Percentiles rank a stretch among this genome's conserved stretches.
Conservation (phyloP, 2,113 vertebrate genomes). For the Dendrocopos noguchii region DNA sequence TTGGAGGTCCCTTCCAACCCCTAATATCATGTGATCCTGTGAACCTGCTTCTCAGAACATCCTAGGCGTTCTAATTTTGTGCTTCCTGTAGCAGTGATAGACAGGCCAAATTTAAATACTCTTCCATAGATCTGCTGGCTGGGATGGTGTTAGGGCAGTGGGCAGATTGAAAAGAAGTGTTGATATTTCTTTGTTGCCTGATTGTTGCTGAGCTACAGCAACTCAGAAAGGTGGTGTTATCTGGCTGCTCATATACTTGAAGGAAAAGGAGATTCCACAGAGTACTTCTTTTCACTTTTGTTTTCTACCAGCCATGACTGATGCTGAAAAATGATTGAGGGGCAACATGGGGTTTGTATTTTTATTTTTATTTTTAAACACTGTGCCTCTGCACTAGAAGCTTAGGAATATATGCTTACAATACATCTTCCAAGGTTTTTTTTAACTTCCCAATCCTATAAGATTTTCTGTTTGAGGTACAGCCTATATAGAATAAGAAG, state of each 20-base stretch:
- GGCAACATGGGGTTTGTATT: not conserved
- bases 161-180: not conserved
- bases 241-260: not conserved
- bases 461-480: conserved; percentile 21
- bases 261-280: not conserved
- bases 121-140: not conserved
- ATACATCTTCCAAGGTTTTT: not conserved
- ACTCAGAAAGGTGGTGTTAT: not conserved
- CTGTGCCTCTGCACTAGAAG: not conserved
- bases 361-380: not conserved
- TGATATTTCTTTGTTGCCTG: not conserved
- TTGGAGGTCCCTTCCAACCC: too few species aligned
- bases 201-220: not conserved
- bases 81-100: not conserved
- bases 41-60: not conserved
- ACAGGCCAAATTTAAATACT: not conserved
- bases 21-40: too few species aligned
- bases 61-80: not conserved
- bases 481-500: not conserved
- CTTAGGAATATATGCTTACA: conserved; percentile 28
- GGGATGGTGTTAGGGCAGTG: too few species aligned
- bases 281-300: not conserved
- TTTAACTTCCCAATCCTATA: not conserved
- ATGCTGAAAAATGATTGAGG: not conserved
- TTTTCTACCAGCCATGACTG: not conserved